Evolutionary conservation across 2,113 vertebrate genomes (phyloP).

Genomic region (Equus przewalskii): DNA sequence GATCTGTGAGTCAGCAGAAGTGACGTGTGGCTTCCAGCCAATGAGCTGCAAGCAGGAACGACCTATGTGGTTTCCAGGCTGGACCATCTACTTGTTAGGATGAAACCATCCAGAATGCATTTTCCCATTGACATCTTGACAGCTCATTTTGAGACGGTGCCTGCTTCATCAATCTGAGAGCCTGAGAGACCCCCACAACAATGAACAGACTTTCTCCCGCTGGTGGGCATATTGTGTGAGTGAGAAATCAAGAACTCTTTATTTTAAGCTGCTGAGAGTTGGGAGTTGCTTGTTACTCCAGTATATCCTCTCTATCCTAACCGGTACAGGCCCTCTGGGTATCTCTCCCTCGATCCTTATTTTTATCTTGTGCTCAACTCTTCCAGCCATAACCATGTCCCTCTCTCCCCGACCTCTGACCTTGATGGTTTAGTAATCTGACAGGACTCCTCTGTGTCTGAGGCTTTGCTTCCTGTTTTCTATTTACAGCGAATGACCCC

Average conservation of each 20-base stretch:
- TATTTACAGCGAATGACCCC: neutral
- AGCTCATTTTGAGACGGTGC: neutral
- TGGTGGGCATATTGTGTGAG: accelerated
- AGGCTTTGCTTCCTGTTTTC: neutral
- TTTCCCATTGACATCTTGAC: neutral
- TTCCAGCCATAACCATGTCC: neutral
- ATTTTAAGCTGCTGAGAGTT: neutral
- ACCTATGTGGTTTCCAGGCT: neutral
- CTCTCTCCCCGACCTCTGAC: neutral
- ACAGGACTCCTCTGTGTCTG: neutral
- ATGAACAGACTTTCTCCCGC: neutral
- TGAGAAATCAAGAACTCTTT: neutral
- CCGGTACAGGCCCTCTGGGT: accelerated
- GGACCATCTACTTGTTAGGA: neutral
- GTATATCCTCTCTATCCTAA: accelerated
- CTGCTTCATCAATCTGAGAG: neutral
- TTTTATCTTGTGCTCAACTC: accelerated
- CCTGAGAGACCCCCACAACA: neutral
- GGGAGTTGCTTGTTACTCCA: accelerated
- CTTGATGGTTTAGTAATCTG: neutral
- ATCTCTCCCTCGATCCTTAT: neutral
- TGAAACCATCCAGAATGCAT: neutral
- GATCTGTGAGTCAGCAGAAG: too few species aligned
- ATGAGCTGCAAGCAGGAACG: neutral
- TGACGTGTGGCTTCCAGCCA: neutral